These are phyloP conservation scores for Cebus imitator DNA, from an alignment of 2,113 vertebrate species.

Conservation along the genomic window DNA sequence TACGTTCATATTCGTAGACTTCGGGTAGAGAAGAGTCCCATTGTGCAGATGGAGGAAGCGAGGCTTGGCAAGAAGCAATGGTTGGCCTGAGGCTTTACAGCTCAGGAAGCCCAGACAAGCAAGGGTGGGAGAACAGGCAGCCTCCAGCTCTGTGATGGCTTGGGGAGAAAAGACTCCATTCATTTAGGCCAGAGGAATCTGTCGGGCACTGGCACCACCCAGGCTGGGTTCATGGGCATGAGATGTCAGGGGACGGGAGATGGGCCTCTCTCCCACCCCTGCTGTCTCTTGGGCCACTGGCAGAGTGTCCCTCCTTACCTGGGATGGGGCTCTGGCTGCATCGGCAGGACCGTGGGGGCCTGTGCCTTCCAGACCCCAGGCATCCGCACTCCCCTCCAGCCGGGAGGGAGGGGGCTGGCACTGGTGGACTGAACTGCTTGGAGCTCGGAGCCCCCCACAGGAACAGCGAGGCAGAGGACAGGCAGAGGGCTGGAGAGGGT, in stretches of 20 bases:
- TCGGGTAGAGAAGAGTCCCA: too few relatives aligned
- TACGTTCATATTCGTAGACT: not conserved
- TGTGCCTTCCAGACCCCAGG: not conserved
- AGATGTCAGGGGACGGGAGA: not conserved
- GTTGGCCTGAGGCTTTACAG: not conserved
- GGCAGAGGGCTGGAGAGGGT: not conserved
- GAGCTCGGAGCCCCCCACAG: not conserved
- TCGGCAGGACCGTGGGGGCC: not conserved
- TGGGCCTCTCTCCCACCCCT: not conserved
- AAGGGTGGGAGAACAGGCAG: too few relatives aligned
- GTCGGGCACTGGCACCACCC: too few relatives aligned
- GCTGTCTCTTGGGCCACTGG: not conserved
- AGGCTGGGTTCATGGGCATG: too few relatives aligned
- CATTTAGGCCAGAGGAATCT: not conserved
- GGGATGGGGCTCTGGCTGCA: not conserved
- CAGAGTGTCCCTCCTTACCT: not conserved
- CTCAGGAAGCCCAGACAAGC: not conserved
- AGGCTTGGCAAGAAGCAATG: not conserved
- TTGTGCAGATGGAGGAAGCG: not conserved
- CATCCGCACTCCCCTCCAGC: not conserved
- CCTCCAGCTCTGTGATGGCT: not conserved
- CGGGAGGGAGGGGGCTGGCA: not conserved
- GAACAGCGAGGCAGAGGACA: not conserved
- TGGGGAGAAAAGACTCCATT: not conserved
- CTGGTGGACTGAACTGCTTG: not conserved